Evolutionary conservation across 1,140 invertebrate species (phyloP).

Genomic region (Drosophila triauraria): DNA sequence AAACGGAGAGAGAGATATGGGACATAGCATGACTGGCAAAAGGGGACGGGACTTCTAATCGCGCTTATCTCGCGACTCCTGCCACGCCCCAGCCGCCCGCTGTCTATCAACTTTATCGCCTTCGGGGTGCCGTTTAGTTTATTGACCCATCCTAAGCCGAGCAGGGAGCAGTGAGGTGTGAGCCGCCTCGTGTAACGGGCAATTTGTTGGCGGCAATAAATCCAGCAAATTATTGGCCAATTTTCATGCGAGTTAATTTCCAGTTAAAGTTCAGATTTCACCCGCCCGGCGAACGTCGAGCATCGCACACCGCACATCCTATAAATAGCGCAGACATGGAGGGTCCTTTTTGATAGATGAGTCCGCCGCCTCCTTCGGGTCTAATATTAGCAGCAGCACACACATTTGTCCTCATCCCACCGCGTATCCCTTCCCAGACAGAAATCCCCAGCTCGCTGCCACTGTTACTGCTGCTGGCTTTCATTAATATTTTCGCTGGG

Average conservation of each 20-base stretch:
- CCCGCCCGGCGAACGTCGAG: neutral
- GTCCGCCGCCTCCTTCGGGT: constrained; percentile 30
- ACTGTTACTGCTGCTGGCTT: constrained; percentile 23
- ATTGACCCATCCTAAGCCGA: constrained; percentile 64
- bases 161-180: constrained; percentile 38
- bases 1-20: constrained; percentile 13
- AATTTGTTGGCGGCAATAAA: constrained; percentile 76
- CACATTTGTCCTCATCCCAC: constrained; percentile 9
- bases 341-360: constrained; percentile 65
- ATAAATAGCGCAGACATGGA: constrained; percentile 59
- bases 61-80: constrained; percentile 68
- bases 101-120: constrained; percentile 71
- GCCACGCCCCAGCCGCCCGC: constrained; percentile 5
- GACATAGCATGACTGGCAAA: constrained; percentile 22
- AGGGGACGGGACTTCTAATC: constrained; percentile 55
- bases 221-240: constrained; percentile 49
- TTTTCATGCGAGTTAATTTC: constrained; percentile 79
- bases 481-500: constrained; percentile 67
- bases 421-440: neutral
- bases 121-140: constrained; percentile 63
- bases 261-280: constrained; percentile 67
- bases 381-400: constrained; percentile 56
- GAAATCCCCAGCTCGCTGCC: neutral
- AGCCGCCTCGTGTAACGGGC: constrained; percentile 30
- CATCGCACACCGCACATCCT: constrained; percentile 14